Conservation (phyloP, 2,888 invertebrate genomes). For the Caenorhabditis becei region DNA sequence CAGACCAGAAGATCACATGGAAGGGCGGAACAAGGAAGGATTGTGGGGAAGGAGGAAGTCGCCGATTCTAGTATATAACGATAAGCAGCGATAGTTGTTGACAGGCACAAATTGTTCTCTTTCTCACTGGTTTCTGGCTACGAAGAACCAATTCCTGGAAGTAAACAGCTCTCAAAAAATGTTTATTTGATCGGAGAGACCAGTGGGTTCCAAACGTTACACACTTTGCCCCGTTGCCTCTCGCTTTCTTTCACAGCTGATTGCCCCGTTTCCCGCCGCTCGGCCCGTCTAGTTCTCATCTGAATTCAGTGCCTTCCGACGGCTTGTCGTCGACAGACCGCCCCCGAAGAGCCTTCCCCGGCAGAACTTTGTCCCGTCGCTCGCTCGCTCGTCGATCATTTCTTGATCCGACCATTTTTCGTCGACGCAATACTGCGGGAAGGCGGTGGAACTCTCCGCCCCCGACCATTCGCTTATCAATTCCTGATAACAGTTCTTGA, state of each 20-base stretch:
- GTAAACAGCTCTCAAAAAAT: neutral
- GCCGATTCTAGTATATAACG: no score
- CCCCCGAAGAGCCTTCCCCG: neutral
- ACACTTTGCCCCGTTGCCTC: neutral
- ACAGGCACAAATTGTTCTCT: no score
- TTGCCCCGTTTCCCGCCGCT: neutral
- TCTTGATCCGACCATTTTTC: conserved; percentile 27
- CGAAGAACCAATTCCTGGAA: neutral
- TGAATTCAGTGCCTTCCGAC: neutral
- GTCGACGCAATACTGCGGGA: conserved; percentile 33
- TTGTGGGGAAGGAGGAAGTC: neutral
- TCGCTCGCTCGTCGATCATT: conserved; percentile 8
- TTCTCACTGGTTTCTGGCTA: no score
- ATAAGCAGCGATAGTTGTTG: no score
- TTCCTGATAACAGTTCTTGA: conserved; percentile 29
- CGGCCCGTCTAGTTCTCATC: conserved; percentile 3
- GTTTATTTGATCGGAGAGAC: conserved; percentile 7
- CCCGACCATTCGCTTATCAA: conserved; percentile 33
- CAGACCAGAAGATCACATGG: conserved; percentile 14
- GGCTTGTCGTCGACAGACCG: conserved; percentile 14
- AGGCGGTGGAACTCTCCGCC: conserved; percentile 29
- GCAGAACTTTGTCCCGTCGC: conserved; percentile 15
- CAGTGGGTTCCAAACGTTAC: conserved; percentile 2
- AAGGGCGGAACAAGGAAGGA: neutral
- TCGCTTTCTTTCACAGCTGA: conserved; percentile 19